A percentile compares a stretch with the other conserved stretches of the same genome.
Conservation (phyloP, 1,140 invertebrate genomes). For the Heliconius melpomene region DNA sequence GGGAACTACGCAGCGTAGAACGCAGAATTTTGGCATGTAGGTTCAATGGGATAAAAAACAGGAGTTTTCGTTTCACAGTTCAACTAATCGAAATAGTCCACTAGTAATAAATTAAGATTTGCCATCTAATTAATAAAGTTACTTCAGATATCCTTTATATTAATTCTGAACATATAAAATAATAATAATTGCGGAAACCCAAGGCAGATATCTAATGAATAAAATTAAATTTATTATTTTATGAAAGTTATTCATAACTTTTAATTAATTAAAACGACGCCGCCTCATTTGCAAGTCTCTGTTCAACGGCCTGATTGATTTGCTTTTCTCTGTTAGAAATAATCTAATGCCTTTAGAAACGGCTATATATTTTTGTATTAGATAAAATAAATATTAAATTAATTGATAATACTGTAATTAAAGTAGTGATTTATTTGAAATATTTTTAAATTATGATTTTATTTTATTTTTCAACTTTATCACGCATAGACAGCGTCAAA, state of each 20-base stretch:
- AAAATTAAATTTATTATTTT: conserved; percentile 24
- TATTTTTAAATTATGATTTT: no score
- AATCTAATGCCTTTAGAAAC: background rate
- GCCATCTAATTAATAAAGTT: background rate
- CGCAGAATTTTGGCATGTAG: no score
- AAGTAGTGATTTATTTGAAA: no score
- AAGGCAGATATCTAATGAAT: conserved; percentile 6
- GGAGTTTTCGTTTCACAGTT: background rate
- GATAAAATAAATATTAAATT: no score
- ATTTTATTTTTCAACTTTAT: no score
- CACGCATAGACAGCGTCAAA: no score
- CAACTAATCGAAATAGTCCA: no score
- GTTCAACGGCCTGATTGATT: conserved; percentile 15
- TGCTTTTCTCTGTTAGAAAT: conserved; percentile 12
- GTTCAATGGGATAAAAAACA: background rate
- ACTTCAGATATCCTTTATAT: background rate
- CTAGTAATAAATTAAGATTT: no score
- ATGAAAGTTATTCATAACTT: conserved; percentile 22
- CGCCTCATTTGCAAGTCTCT: conserved; percentile 24
- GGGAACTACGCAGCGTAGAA: no score
- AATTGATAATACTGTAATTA: no score
- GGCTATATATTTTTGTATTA: background rate
- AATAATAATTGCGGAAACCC: background rate
- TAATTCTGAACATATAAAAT: background rate
- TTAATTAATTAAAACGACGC: conserved; percentile 21